Evolutionary conservation across 2,113 vertebrate species (phyloP).

Genomic region (Gallinago media): DNA sequence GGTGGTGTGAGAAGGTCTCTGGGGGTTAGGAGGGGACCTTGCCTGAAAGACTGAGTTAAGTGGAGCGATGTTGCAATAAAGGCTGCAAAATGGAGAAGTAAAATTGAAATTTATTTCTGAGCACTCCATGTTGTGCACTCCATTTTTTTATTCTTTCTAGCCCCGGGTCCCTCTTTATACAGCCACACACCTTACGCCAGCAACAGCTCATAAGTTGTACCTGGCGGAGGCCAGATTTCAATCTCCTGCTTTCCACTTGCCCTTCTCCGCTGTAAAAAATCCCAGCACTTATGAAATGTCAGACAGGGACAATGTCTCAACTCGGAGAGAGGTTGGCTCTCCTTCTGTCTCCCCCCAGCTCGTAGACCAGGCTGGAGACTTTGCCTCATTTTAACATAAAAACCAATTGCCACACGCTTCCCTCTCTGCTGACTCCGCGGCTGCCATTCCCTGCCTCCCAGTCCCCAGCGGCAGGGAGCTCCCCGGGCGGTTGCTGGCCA

Average conservation of each 20-base stretch:
- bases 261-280: background rate
- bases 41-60: background rate
- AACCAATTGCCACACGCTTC: background rate
- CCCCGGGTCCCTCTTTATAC: constrained; percentile 11
- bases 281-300: background rate
- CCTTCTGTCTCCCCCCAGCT: background rate
- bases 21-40: background rate
- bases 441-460: background rate
- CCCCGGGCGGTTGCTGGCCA: background rate
- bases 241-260: background rate
- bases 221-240: background rate
- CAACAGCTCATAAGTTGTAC: background rate
- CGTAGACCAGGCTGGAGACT: background rate
- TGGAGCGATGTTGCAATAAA: constrained; percentile 3
- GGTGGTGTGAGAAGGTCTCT: background rate
- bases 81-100: constrained; percentile 35
- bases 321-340: background rate
- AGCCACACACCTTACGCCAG: background rate
- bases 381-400: background rate
- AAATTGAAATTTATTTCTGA: background rate
- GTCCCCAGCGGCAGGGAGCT: background rate
- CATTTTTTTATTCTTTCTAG: background rate
- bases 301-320: background rate
- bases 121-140: background rate
- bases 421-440: background rate